phyloP scores from a whole-genome alignment of 2,888 invertebrate species.

The Tiphia femorata region DNA sequence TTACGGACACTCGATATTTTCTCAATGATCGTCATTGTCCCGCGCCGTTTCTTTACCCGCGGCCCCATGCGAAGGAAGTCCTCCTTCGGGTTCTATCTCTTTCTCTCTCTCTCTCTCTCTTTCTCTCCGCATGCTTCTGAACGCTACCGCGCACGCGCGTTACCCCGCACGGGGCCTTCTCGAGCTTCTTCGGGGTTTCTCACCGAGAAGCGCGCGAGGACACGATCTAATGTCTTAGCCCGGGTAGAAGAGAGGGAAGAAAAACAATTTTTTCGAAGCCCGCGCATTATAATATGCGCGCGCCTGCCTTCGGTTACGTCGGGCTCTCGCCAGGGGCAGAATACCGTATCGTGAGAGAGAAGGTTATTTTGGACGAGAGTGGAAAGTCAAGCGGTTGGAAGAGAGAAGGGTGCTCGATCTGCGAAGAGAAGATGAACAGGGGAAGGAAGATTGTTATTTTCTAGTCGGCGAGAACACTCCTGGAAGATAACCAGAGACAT shows the following conservation, averaged over 20 bases:
- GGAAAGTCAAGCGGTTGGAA: neutral
- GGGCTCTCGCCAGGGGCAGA: too few species aligned
- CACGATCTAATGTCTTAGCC: too few species aligned
- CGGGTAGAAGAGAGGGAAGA: too few species aligned
- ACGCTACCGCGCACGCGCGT: too few species aligned
- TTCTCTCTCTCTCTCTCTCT: constrained; percentile 1
- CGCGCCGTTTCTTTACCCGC: constrained; percentile 33
- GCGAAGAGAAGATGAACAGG: neutral
- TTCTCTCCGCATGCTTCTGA: too few species aligned
- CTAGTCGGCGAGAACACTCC: constrained; percentile 31
- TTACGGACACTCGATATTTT: constrained; percentile 68
- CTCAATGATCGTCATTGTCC: constrained; percentile 66
- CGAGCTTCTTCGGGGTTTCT: too few species aligned
- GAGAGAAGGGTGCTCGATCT: neutral
- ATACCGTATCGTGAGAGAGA: constrained; percentile 15
- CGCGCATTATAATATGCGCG: too few species aligned
- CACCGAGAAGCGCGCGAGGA: too few species aligned
- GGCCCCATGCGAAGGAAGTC: constrained; percentile 17
- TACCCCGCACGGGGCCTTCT: too few species aligned
- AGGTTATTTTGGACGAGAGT: constrained; percentile 22
- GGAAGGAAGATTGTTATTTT: constrained; percentile 39
- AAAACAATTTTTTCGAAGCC: too few species aligned
- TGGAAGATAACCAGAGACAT: constrained; percentile 54
- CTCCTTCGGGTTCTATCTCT: neutral
- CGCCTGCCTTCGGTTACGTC: too few species aligned